A percentile compares a stretch with the other conserved stretches of the same genome.
Evolutionary conservation across 2,113 vertebrate species (phyloP).

Genomic region (Gallinago paraguaiae): DNA sequence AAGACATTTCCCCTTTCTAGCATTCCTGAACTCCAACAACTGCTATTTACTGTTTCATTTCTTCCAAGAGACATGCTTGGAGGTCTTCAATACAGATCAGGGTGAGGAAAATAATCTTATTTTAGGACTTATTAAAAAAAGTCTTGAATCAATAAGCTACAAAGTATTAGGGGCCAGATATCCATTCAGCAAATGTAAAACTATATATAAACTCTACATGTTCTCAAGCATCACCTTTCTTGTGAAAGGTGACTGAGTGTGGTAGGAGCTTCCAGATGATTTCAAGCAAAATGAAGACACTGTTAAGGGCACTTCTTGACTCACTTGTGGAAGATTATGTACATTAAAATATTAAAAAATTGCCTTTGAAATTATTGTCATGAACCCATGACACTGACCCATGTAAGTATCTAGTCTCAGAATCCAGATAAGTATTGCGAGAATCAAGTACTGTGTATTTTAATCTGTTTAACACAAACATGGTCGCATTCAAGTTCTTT

Average conservation of each 20-base stretch:
- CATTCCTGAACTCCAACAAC: background rate
- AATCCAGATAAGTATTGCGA: background rate
- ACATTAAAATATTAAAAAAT: conserved; percentile 19
- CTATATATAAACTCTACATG: background rate
- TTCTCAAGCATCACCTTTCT: background rate
- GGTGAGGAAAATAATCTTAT: background rate
- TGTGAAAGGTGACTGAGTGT: background rate
- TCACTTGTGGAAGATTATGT: background rate
- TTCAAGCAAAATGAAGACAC: background rate
- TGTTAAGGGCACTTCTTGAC: background rate
- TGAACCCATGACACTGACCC: background rate
- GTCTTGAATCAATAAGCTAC: background rate
- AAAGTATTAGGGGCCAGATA: background rate
- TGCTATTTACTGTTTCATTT: background rate
- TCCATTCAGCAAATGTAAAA: background rate
- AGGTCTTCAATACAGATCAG: background rate
- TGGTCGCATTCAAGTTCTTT: background rate
- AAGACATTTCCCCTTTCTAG: background rate
- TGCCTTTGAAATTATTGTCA: background rate
- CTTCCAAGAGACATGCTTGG: background rate
- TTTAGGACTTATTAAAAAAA: background rate
- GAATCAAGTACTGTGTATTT: background rate
- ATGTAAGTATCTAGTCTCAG: background rate
- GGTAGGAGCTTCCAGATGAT: background rate
- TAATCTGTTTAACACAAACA: background rate